Percentiles rank a stretch among this genome's conserved stretches.
These are phyloP conservation scores for Guaruba guarouba DNA, from an alignment of 2,113 vertebrate genomes.

Conservation along the genomic window DNA sequence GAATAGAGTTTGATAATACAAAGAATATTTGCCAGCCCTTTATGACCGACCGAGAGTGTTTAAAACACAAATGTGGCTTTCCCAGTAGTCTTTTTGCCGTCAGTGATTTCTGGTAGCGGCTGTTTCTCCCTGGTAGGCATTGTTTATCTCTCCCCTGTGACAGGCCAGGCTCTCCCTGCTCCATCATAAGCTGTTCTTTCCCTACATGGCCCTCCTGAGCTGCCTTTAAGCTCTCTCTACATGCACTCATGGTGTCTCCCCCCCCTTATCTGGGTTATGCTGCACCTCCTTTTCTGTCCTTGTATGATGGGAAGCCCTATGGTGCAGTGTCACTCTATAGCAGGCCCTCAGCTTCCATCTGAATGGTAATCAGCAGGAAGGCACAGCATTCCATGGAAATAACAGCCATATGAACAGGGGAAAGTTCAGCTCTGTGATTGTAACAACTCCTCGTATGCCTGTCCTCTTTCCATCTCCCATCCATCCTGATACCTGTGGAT, in stretches of 20 bases:
- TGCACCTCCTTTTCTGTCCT: neutral
- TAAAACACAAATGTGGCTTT: neutral
- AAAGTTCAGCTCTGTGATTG: neutral
- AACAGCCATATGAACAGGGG: neutral
- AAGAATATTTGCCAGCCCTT: conserved; percentile 40
- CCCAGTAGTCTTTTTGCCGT: neutral
- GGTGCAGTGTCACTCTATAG: neutral
- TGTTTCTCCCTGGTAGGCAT: neutral
- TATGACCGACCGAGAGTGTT: neutral
- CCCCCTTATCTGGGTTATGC: neutral
- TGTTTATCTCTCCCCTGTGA: conserved; percentile 1
- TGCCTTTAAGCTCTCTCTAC: neutral
- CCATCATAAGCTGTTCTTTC: neutral
- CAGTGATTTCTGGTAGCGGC: neutral
- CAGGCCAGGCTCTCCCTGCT: neutral
- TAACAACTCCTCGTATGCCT: neutral
- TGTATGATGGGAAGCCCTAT: neutral
- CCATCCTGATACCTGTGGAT: neutral
- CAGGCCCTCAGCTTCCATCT: rapidly evolving
- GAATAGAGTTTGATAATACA: conserved; percentile 46
- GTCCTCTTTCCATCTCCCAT: neutral
- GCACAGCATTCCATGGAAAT: neutral
- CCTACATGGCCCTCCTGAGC: neutral
- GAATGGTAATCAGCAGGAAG: neutral
- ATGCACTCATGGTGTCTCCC: neutral